Evolutionary conservation across 1,140 invertebrate genomes (phyloP).

Genomic region (Tetragonula clypearis): DNA sequence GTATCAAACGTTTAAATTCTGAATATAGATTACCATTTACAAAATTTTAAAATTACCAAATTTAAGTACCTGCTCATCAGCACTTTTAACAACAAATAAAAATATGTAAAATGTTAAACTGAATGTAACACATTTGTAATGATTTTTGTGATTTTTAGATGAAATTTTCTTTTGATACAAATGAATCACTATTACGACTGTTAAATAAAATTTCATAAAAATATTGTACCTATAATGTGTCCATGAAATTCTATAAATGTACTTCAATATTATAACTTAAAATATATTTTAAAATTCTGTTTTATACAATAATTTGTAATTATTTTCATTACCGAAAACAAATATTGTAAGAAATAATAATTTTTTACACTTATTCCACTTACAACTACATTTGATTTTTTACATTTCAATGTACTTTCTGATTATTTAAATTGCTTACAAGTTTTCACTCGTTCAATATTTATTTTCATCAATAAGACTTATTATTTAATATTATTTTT

Average conservation of each 20-base stretch:
- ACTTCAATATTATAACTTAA: neutral
- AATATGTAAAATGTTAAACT: neutral
- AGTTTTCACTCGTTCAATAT: no score
- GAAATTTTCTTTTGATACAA: neutral
- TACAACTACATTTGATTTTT: no score
- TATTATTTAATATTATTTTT: no score
- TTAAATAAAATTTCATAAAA: neutral
- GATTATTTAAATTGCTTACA: no score
- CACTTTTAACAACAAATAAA: neutral
- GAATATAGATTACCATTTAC: neutral
- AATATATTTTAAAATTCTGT: neutral
- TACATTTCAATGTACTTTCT: no score
- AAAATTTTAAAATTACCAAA: neutral
- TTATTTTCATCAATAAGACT: no score
- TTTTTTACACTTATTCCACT: no score
- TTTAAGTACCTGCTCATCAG: neutral
- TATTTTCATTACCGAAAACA: no score
- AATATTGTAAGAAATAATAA: no score
- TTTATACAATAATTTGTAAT: no score
- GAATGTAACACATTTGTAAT: neutral
- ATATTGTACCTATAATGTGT: neutral
- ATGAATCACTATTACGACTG: neutral
- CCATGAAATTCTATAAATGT: no score
- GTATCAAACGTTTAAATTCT: neutral
- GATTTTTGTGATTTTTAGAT: neutral